Conservation (phyloP, 2,888 invertebrate genomes). For the Mimumesa dahlbomi region DNA sequence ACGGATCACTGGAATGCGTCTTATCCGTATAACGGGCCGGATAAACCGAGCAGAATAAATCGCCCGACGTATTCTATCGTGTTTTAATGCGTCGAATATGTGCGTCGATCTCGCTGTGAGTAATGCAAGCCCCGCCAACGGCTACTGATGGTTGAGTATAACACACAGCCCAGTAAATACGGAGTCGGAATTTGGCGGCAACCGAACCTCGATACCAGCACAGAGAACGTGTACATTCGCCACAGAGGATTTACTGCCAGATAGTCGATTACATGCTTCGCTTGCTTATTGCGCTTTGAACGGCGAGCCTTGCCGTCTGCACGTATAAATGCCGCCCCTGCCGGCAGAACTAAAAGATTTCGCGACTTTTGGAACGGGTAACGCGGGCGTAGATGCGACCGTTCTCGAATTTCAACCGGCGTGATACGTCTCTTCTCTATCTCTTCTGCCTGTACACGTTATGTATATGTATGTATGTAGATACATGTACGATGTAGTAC, state of each 20-base stretch:
- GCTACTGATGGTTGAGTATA: slow-evolving; percentile 38
- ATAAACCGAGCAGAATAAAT: no score
- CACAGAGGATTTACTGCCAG: slow-evolving; percentile 61
- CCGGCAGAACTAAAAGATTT: slow-evolving; percentile 25
- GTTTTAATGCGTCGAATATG: slow-evolving; percentile 39
- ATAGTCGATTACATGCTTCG: slow-evolving; percentile 66
- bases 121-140: slow-evolving; percentile 24
- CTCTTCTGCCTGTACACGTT: not conserved
- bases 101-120: slow-evolving; percentile 17
- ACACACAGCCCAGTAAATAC: slow-evolving; percentile 57
- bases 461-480: no score
- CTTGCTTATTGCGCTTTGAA: slow-evolving; percentile 66
- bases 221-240: slow-evolving; percentile 45
- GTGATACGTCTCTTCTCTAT: not conserved
- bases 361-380: slow-evolving; percentile 18
- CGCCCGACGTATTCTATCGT: slow-evolving; percentile 33
- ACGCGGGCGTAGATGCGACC: slow-evolving; percentile 1
- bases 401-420: slow-evolving; percentile 18
- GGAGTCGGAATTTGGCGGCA: slow-evolving; percentile 53
- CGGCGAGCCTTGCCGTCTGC: slow-evolving; percentile 34
- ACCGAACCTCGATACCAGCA: slow-evolving; percentile 27
- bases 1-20: no score
- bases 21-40: no score
- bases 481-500: not conserved
- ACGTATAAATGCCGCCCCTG: slow-evolving; percentile 28